Percentiles rank a stretch among this genome's conserved stretches.
Conservation (phyloP, 2,888 invertebrate species). For the Odontothrips loti region DNA sequence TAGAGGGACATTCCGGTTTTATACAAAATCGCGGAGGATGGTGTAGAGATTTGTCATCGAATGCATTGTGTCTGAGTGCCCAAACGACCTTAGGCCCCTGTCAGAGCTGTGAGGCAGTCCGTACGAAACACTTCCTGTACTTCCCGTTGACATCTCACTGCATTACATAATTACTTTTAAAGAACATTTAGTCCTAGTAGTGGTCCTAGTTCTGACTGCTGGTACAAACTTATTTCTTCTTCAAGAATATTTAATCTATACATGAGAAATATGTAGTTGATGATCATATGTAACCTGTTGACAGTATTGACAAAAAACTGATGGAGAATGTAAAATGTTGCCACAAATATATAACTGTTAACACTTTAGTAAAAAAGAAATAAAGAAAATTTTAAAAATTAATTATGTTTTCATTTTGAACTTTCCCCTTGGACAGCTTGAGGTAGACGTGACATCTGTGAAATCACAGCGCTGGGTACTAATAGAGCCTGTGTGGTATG, state of each 20-base stretch:
- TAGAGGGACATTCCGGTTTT: too few relatives aligned
- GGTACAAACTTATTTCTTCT: conserved; percentile 26
- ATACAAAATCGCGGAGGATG: too few relatives aligned
- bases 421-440: not conserved
- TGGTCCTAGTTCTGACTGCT: conserved; percentile 24
- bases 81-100: too few relatives aligned
- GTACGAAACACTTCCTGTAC: not conserved
- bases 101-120: too few relatives aligned
- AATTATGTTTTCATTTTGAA: not conserved
- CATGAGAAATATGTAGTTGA: conserved; percentile 9
- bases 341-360: conserved; percentile 22
- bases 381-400: not conserved
- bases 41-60: too few relatives aligned
- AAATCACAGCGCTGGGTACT: too few relatives aligned
- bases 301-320: not conserved
- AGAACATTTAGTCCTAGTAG: conserved; percentile 4
- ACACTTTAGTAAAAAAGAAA: conserved; percentile 22
- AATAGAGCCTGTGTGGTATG: too few relatives aligned
- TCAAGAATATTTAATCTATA: conserved; percentile 22
- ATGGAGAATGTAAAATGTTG: conserved; percentile 14
- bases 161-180: not conserved
- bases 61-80: too few relatives aligned
- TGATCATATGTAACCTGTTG: conserved; percentile 17
- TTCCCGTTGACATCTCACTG: conserved; percentile 1
- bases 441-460: too few relatives aligned